These are phyloP conservation scores for Leptobrachium ailaonicum DNA, from an alignment of 2,113 vertebrate species.

Conservation along the genomic window DNA sequence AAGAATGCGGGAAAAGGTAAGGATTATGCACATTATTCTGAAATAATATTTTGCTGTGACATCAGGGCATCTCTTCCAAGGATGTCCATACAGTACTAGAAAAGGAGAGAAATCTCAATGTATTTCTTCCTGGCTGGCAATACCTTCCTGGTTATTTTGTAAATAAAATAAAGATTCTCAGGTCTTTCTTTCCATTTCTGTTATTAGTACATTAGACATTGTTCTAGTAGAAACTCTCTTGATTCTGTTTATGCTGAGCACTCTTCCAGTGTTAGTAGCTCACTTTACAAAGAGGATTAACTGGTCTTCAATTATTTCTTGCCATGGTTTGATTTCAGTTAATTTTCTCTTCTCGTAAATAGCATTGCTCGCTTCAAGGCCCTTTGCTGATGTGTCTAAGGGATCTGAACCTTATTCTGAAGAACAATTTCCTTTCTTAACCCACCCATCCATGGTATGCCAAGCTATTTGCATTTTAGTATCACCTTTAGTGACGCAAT, in stretches of 20 bases:
- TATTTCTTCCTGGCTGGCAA: no score
- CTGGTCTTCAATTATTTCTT: constrained; percentile 31
- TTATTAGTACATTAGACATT: no score
- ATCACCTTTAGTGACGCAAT: constrained; percentile 16
- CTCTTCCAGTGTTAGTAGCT: constrained; percentile 12
- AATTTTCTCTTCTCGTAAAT: constrained; percentile 42
- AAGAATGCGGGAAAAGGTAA: no score
- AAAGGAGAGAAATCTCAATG: no score
- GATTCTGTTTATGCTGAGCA: neutral
- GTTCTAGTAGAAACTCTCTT: no score
- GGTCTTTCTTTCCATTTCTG: no score
- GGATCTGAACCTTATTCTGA: constrained; percentile 48
- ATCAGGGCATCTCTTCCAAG: no score
- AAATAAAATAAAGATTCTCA: no score
- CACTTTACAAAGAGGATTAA: neutral
- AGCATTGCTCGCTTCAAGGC: constrained; percentile 20
- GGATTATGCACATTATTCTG: no score
- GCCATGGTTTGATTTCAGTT: constrained; percentile 26
- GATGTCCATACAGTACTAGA: no score
- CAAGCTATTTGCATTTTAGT: constrained; percentile 2
- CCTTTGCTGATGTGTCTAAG: constrained; percentile 15
- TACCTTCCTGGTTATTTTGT: no score
- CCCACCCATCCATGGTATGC: neutral
- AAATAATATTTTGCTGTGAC: no score
- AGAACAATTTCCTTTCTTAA: constrained; percentile 19